Conservation (phyloP, 2,888 invertebrate species). For the Lepeophtheirus nordmannii region DNA sequence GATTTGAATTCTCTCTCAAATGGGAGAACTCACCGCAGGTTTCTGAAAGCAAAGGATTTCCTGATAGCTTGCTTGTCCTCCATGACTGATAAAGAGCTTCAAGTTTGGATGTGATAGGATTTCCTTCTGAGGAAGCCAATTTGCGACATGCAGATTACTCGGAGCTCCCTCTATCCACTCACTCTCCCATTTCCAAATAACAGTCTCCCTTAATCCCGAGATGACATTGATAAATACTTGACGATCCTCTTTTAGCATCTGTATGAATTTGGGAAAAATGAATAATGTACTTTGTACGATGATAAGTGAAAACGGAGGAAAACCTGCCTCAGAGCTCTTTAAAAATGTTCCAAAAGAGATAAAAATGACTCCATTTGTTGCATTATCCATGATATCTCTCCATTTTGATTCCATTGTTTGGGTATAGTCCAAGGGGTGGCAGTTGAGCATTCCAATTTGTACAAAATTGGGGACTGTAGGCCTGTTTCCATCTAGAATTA, state of each 20-base stretch:
- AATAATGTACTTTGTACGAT: no score
- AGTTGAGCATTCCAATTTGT: slow-evolving; percentile 18
- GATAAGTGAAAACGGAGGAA: no score
- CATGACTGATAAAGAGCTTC: slow-evolving; percentile 52
- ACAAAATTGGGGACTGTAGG: slow-evolving; percentile 11
- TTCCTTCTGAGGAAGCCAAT: slow-evolving; percentile 62
- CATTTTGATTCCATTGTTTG: slow-evolving; percentile 1
- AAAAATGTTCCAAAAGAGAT: slow-evolving; percentile 76
- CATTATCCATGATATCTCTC: slow-evolving; percentile 47
- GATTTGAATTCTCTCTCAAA: no score
- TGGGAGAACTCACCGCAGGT: slow-evolving; percentile 20
- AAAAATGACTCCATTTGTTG: slow-evolving; percentile 56
- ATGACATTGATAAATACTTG: slow-evolving; percentile 54
- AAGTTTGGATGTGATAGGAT: slow-evolving; percentile 52
- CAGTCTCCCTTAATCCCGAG: slow-evolving; percentile 56
- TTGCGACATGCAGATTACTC: slow-evolving; percentile 44
- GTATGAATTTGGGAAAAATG: no score
- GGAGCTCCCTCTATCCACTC: slow-evolving; percentile 43
- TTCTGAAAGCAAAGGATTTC: slow-evolving; percentile 25
- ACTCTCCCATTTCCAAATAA: slow-evolving; percentile 68
- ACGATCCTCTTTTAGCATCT: slow-evolving; percentile 53
- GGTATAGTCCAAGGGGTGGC: not conserved
- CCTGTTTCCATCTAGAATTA: slow-evolving; percentile 13
- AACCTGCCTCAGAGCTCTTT: slow-evolving; percentile 41
- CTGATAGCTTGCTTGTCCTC: slow-evolving; percentile 30